phyloP scores from a whole-genome alignment of 92 coral and sea anemone species.

The Diadumene lineata region DNA sequence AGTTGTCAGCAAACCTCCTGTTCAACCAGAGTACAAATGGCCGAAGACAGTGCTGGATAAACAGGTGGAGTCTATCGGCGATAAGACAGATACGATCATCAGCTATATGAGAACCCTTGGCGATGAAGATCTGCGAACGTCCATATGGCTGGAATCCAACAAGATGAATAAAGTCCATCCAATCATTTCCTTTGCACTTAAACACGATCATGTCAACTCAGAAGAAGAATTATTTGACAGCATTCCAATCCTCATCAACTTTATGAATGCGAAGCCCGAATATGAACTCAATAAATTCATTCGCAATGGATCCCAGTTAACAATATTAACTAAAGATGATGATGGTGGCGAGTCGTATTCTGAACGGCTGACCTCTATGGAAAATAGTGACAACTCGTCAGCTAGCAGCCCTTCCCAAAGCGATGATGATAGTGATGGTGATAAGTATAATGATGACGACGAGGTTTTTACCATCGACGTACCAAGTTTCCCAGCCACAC shows the following conservation, averaged over 20 bases:
- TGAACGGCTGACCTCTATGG: background rate
- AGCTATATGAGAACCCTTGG: constrained; percentile 79
- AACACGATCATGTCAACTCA: constrained; percentile 52
- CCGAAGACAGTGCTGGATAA: constrained; percentile 70
- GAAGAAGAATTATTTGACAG: constrained; percentile 91
- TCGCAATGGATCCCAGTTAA: constrained; percentile 14
- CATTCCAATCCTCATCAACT: constrained; percentile 59
- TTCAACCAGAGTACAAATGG: constrained; percentile 80
- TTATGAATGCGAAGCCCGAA: constrained; percentile 55
- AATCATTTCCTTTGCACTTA: constrained; percentile 59
- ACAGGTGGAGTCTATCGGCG: constrained; percentile 70
- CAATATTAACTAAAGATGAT: background rate
- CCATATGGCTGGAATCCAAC: constrained; percentile 76
- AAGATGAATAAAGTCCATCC: constrained; percentile 56
- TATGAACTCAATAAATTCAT: constrained; percentile 54
- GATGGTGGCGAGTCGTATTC: background rate
- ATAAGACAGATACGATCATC: constrained; percentile 73
- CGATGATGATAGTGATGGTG: constrained; percentile 1
- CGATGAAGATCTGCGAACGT: constrained; percentile 79
- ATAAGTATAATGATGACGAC: background rate
- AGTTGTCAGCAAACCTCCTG: constrained; percentile 58
- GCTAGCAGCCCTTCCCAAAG: background rate
- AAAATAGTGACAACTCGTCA: background rate
- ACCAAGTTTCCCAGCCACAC: background rate
- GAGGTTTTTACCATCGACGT: background rate